Percentiles rank a stretch among this genome's conserved stretches.
These are phyloP conservation scores for Turnix velox DNA, from an alignment of 2,113 vertebrate genomes.

Conservation along the genomic window DNA sequence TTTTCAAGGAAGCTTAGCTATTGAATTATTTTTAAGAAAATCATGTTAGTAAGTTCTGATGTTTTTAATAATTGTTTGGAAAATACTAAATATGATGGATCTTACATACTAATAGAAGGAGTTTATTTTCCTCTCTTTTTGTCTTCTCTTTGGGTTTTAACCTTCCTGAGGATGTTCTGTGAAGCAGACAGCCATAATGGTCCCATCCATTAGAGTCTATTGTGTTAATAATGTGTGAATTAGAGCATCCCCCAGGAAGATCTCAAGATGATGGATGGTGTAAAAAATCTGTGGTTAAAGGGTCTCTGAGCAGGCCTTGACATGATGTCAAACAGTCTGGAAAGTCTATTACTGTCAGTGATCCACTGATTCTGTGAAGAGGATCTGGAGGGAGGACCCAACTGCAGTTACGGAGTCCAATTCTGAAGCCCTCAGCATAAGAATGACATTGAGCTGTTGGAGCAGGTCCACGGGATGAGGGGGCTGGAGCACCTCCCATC, in stretches of 20 bases:
- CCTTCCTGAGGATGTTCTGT: background rate
- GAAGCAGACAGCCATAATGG: background rate
- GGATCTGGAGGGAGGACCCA: background rate
- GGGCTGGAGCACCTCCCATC: too few relatives aligned
- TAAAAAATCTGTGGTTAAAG: background rate
- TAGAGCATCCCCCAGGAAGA: background rate
- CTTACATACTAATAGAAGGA: background rate
- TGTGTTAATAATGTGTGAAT: background rate
- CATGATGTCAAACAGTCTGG: background rate
- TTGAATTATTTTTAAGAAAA: background rate
- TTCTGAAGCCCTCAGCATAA: too few relatives aligned
- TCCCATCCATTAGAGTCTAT: background rate
- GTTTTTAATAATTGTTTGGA: background rate
- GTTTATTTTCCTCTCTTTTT: background rate
- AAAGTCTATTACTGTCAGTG: background rate
- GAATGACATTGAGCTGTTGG: too few relatives aligned
- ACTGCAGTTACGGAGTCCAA: too few relatives aligned
- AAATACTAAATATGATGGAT: background rate
- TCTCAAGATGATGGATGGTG: background rate
- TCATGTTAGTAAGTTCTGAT: background rate
- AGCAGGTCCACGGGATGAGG: too few relatives aligned
- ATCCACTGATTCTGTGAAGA: background rate
- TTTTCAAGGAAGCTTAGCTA: background rate
- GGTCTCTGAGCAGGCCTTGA: background rate
- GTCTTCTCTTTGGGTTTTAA: background rate